These are phyloP conservation scores for Bombycilla garrulus DNA, from an alignment of 2,113 vertebrate genomes.

Conservation along the genomic window DNA sequence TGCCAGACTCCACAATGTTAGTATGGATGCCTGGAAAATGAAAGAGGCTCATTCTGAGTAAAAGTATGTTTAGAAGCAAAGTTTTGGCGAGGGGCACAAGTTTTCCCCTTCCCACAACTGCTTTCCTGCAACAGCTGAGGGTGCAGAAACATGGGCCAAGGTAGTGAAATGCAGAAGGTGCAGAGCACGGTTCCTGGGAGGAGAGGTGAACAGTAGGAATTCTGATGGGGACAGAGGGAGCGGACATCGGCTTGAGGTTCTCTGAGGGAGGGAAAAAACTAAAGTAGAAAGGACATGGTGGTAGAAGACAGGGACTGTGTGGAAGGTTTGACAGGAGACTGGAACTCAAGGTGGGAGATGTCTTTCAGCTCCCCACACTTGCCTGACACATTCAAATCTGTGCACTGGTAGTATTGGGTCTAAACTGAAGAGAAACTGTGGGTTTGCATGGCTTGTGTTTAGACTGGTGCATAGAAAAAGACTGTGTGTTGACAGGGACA, in stretches of 20 bases:
- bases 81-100: accelerated
- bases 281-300: neutral
- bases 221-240: neutral
- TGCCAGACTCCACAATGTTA: neutral
- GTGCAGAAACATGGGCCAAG: neutral
- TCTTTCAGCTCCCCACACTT: neutral
- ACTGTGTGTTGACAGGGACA: neutral
- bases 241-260: neutral
- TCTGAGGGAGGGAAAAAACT: neutral
- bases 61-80: neutral
- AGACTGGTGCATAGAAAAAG: neutral
- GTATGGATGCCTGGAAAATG: neutral
- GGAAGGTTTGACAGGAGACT: neutral
- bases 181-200: neutral
- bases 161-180: neutral
- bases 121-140: neutral
- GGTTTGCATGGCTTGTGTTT: neutral
- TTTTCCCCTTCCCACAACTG: neutral
- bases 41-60: neutral
- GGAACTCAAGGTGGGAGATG: neutral
- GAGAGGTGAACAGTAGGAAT: neutral
- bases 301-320: neutral
- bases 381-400: neutral
- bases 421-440: neutral
- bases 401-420: neutral